Evolutionary conservation across 1,140 invertebrate species (phyloP).

Genomic region (Neotoxoptera formosana): DNA sequence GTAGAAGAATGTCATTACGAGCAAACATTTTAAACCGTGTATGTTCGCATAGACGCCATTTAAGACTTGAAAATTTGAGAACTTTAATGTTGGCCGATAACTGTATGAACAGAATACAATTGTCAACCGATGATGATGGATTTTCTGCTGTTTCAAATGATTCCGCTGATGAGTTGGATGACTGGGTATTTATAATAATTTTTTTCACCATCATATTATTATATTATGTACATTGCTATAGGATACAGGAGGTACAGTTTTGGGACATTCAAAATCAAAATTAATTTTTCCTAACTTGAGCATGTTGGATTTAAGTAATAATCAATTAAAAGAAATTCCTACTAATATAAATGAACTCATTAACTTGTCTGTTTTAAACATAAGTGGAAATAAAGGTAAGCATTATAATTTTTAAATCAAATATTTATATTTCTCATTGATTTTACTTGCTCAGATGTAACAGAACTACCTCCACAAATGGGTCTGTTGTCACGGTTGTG

Average conservation of each 20-base stretch:
- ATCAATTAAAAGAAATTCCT: conserved; percentile 82
- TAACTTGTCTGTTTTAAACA: conserved; percentile 92
- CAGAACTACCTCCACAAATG: conserved; percentile 91
- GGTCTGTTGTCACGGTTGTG: conserved; percentile 91
- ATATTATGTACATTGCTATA: background rate
- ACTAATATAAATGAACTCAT: conserved; percentile 83
- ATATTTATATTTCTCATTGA: background rate
- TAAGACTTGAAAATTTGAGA: conserved; percentile 79
- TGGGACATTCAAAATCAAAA: conserved; percentile 67
- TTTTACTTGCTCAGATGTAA: conserved; percentile 71
- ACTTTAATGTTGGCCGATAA: conserved; percentile 89
- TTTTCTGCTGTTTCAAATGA: conserved; percentile 62
- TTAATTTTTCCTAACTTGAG: conserved; percentile 93
- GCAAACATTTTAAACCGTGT: conserved; percentile 79
- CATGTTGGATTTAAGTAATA: conserved; percentile 93
- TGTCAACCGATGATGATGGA: conserved; percentile 79
- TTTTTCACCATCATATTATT: background rate
- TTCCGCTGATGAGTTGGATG: conserved; percentile 58
- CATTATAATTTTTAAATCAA: conserved; percentile 9
- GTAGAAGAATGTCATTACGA: conserved; percentile 68
- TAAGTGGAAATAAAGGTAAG: conserved; percentile 83
- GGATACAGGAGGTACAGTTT: conserved; percentile 19
- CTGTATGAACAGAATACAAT: conserved; percentile 76
- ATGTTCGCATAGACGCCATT: conserved; percentile 83
- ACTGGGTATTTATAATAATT: conserved; percentile 63